phyloP scores from a whole-genome alignment of 2,113 vertebrate genomes.

The Siniperca knerii region DNA sequence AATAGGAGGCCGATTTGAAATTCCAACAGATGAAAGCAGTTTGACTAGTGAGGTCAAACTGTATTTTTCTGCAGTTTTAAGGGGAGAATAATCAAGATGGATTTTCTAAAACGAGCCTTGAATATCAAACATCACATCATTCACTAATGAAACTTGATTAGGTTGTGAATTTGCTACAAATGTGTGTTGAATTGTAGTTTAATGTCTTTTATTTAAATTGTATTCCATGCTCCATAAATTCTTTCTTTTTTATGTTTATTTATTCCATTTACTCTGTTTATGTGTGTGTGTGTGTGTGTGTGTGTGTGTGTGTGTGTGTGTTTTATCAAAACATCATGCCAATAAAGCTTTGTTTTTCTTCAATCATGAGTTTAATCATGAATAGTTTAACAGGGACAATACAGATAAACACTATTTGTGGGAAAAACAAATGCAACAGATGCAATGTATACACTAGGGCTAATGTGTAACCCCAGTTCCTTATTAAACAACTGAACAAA shows the following conservation, averaged over 20 bases:
- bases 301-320: too few species aligned
- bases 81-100: not conserved
- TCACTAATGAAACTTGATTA: not conserved
- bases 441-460: not conserved
- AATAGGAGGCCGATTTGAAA: conserved; percentile 18
- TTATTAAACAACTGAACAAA: not conserved
- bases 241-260: not conserved
- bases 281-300: not conserved
- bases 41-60: conserved; percentile 14
- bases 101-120: not conserved
- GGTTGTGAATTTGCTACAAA: not conserved
- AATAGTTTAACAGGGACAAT: not conserved
- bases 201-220: not conserved
- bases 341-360: not conserved
- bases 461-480: not conserved
- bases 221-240: not conserved
- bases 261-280: not conserved
- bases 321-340: not conserved
- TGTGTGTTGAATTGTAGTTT: not conserved
- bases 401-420: not conserved
- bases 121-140: not conserved
- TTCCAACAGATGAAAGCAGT: not conserved
- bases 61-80: conserved; percentile 1
- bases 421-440: not conserved
- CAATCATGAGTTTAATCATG: too few species aligned